Conservation (phyloP, 2,113 vertebrate species). For the Herpetotheres cachinnans region DNA sequence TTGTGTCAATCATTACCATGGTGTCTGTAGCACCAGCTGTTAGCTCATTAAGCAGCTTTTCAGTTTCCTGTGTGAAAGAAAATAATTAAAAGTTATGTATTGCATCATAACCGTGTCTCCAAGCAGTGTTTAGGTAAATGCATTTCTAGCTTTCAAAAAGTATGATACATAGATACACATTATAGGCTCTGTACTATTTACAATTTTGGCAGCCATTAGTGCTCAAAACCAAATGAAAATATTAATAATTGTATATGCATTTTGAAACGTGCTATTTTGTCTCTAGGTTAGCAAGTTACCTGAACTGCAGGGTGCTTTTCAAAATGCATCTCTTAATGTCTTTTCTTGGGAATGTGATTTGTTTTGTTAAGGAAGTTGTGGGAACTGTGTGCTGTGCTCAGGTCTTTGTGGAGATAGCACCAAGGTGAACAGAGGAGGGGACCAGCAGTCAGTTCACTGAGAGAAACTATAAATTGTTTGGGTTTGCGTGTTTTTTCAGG, state of each 20-base stretch:
- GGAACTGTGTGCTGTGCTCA: neutral
- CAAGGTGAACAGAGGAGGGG: neutral
- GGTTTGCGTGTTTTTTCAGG: neutral
- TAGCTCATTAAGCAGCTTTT: neutral
- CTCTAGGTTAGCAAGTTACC: neutral
- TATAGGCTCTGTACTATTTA: neutral
- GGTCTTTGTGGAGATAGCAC: neutral
- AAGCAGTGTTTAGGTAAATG: neutral
- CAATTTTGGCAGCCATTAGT: neutral
- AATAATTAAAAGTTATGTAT: neutral
- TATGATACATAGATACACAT: neutral
- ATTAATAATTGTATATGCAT: neutral
- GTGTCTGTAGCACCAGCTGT: neutral
- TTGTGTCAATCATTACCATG: neutral
- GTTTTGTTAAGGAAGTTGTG: neutral
- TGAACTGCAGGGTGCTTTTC: neutral
- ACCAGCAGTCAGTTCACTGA: neutral
- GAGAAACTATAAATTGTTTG: neutral
- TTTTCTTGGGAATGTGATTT: neutral
- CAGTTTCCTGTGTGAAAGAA: neutral
- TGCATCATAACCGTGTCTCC: neutral
- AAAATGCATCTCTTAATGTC: neutral
- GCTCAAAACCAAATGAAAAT: neutral
- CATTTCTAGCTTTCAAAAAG: neutral
- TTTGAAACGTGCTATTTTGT: neutral